A percentile compares a stretch with the other conserved stretches of the same genome.
Evolutionary conservation across 2,797 vertebrate species (phyloP).

Genomic region (Catamblyrhynchus diadema): DNA sequence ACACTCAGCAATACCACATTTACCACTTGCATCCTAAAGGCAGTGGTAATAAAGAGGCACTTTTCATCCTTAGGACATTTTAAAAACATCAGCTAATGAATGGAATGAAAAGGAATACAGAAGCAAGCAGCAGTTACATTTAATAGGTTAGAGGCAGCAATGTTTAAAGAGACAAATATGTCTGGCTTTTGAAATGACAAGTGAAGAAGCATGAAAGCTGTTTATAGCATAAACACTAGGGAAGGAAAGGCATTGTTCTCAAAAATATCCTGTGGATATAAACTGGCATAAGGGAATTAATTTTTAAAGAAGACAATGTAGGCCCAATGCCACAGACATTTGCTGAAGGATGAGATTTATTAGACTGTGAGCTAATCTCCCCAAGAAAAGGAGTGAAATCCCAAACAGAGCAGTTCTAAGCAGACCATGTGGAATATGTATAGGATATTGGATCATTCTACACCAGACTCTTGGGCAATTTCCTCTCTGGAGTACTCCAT

Average conservation of each 20-base stretch:
- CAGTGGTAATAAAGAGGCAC: neutral
- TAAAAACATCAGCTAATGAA: neutral
- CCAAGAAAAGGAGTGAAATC: constrained; percentile 26
- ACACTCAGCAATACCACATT: neutral
- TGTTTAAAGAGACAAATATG: neutral
- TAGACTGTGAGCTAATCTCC: constrained; percentile 49
- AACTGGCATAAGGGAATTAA: constrained; percentile 1
- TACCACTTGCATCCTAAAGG: neutral
- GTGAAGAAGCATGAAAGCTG: neutral
- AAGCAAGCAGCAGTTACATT: neutral
- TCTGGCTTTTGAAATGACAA: neutral
- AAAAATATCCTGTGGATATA: neutral
- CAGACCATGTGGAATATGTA: neutral
- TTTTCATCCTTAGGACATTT: neutral
- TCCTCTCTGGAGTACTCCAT: neutral
- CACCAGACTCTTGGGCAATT: neutral
- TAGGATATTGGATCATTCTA: neutral
- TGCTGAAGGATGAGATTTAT: constrained; percentile 44
- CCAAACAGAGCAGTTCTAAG: neutral
- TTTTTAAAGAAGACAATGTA: constrained; percentile 40
- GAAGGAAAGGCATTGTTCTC: constrained; percentile 12
- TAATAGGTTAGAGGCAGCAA: neutral
- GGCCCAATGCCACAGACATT: neutral
- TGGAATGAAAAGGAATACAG: neutral
- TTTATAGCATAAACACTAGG: neutral